Base-by-base conservation (phyloP, 2,888 invertebrate species). In the Yponomeuta sedellus region DNA sequence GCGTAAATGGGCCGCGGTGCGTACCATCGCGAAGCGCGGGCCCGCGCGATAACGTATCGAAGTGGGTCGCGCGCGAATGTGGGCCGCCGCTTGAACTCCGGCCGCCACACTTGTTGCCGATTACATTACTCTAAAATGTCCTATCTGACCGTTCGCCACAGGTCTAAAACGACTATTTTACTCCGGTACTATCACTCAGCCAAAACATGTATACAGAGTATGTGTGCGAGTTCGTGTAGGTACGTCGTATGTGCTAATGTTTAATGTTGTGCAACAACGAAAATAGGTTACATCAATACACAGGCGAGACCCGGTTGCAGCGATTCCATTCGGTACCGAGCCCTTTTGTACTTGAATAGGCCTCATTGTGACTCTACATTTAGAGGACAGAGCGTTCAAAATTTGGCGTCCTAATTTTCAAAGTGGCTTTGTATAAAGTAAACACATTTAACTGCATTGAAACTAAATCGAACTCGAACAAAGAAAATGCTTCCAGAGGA, bases 211-310 rank as follows among this genome's bases (percentile, higher is more conserved):
- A 34, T 34, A 34, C 34, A 8, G 34, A 34, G 16, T 52, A 52
- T 12, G 12, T 52, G 12, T 52, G 44, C 16, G 16, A 16, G 12
- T 12, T 12, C 10, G 10, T 44, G 1, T 52, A 52, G 10, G 16
- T 52, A 52, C 44, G 12, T 16, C 44, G 12, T 52, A 52, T 16
- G 44, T 58, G 20, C 20, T 12, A 25, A 25, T 12, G 40, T 1
- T 63, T 76, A 76, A 79, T 72, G 77, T 86, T 86, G 81, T 80
- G 83, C 81, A 85, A 85, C 75, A 73, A 71, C 73, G 72, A 80
- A 85, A 83, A 86, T 86, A 80, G 83, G 81, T 82, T 83, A 81
- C 75, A 77, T 77, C 76, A 77, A 81, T 78, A 78, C 77, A 69
- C 74, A 71, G 77, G 80, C 56, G 64, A 34, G 34, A 77, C 81